Conservation (phyloP, 2,113 vertebrate species). For the Chionomys nivalis region DNA sequence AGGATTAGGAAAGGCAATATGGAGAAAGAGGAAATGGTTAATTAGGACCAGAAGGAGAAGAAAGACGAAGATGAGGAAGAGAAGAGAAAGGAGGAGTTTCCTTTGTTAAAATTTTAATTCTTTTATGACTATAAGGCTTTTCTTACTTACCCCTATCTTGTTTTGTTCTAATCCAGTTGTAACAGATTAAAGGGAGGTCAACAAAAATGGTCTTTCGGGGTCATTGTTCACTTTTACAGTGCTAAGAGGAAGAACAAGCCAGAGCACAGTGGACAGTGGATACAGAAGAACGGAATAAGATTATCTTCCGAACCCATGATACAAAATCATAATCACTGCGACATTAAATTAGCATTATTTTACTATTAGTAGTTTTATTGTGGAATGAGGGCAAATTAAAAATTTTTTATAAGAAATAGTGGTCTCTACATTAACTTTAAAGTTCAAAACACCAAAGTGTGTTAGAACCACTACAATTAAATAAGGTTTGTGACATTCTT, state of each 20-base stretch:
- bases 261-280: not conserved
- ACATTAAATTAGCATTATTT: not conserved
- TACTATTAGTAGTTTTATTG: not conserved
- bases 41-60: not conserved
- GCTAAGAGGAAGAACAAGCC: not conserved
- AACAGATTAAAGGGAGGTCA: not conserved
- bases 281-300: not conserved
- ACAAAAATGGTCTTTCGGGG: not conserved
- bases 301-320: not conserved
- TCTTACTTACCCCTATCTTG: not conserved
- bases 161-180: not conserved
- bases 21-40: not conserved
- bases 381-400: not conserved
- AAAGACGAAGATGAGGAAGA: not conserved
- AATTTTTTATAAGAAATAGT: not conserved
- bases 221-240: not conserved
- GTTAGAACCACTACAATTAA: not conserved
- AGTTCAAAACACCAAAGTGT: not conserved
- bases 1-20: not conserved
- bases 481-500: not conserved
- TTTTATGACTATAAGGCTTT: not conserved
- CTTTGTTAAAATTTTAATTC: not conserved
- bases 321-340: not conserved
- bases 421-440: not conserved
- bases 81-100: not conserved